phyloP scores from a whole-genome alignment of 2,113 vertebrate genomes.

The Riparia riparia region DNA sequence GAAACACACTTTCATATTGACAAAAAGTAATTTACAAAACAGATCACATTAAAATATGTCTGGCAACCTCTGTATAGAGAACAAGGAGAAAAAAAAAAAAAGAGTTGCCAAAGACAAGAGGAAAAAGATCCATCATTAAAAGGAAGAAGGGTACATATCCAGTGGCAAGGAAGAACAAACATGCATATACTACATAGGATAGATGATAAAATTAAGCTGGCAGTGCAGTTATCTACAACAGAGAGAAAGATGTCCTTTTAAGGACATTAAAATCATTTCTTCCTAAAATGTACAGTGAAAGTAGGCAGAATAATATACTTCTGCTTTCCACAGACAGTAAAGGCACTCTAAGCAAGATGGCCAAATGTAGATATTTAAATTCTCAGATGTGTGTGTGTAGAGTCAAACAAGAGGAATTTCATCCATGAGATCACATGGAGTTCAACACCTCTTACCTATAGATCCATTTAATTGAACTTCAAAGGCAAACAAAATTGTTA shows the following conservation, averaged over 20 bases:
- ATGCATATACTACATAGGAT: neutral
- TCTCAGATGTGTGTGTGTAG: neutral
- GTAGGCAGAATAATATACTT: neutral
- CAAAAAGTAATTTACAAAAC: neutral
- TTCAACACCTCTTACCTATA: neutral
- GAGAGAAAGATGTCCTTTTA: neutral
- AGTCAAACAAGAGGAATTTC: neutral
- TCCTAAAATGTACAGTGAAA: conserved; percentile 19
- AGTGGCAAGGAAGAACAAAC: neutral
- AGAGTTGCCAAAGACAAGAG: neutral
- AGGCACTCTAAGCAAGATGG: neutral
- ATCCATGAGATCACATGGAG: neutral
- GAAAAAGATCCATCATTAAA: neutral
- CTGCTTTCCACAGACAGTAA: neutral
- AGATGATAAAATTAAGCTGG: conserved; percentile 2
- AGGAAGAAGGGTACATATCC: neutral
- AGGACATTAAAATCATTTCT: too few species aligned
- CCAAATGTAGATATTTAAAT: neutral
- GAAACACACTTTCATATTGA: neutral
- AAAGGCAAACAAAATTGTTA: neutral
- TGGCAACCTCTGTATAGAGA: neutral
- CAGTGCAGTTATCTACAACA: neutral
- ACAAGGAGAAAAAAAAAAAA: neutral
- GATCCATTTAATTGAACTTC: neutral
- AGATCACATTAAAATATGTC: neutral